phyloP scores from a whole-genome alignment of 1,140 invertebrate genomes.

The Macrobrachium nipponense region DNA sequence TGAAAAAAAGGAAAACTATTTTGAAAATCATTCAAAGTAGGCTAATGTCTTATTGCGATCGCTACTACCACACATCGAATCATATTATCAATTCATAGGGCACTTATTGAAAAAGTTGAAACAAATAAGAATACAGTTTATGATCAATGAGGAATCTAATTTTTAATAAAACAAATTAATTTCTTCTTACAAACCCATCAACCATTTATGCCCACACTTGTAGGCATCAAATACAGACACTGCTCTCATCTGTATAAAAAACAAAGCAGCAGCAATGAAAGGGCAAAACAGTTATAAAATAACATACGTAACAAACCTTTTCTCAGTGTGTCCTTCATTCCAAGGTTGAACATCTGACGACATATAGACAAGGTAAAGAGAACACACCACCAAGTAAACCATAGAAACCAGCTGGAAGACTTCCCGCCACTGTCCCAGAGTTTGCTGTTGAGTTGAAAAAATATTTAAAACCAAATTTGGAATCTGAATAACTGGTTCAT shows the following conservation, averaged over 20 bases:
- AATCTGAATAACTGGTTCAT: background rate
- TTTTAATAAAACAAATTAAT: too few relatives aligned
- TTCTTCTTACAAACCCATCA: too few relatives aligned
- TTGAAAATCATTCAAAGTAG: background rate
- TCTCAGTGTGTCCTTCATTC: slow-evolving; percentile 33
- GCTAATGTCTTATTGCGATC: background rate
- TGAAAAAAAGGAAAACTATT: background rate
- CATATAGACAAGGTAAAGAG: slow-evolving; percentile 30
- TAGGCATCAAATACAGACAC: too few relatives aligned
- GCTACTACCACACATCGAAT: background rate
- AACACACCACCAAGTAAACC: slow-evolving; percentile 24
- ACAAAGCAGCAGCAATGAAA: background rate
- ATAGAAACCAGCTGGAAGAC: slow-evolving; percentile 31
- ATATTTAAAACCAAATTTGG: background rate
- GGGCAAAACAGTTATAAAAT: background rate
- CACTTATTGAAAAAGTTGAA: too few relatives aligned
- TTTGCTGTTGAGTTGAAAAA: slow-evolving; percentile 25
- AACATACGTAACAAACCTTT: slow-evolving; percentile 1
- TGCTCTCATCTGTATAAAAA: too few relatives aligned
- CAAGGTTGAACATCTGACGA: slow-evolving; percentile 34
- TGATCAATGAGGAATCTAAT: too few relatives aligned
- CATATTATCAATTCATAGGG: background rate
- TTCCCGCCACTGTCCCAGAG: slow-evolving; percentile 21
- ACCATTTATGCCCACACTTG: background rate
- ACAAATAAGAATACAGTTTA: too few relatives aligned